Base-by-base conservation (phyloP, 2,888 invertebrate species). In the Brenthis ino region DNA sequence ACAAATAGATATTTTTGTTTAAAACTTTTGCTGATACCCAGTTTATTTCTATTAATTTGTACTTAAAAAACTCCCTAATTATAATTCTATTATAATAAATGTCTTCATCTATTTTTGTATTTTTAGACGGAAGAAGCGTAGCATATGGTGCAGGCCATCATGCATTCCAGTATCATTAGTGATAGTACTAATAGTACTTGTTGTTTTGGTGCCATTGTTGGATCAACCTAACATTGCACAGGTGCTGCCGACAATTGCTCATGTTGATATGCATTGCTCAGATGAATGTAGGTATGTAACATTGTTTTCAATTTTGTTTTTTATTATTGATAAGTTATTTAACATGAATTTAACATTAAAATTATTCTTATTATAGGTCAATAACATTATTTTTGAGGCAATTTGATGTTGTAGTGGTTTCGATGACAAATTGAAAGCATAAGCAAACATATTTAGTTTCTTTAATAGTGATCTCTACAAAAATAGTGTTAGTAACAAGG, bases 91-190 rank as follows among this genome's bases (percentile, higher is more conserved):
- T 20, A 20, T 28, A 28, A 28, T 28, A 28, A 28, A 28, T 28
- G 28, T 4, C 28, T 28, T 28, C 28, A 4, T 28, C 3, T 28
- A 28, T 28, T 28, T 28, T 28, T 28, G 28, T 37, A 72, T 72
- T 77, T 75, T 43, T 80, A 93, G 93, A 78, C 85, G 87, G 75
- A 92, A 88, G 78, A 93, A 91, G 77, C 81, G 85, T 63, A 92
- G 92, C 73, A 94, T 94, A 79, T 96, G 96, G 96, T 96, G 96
- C 87, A 94, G 95, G 72, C 97, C 97, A 8, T 97, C 97, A 11
- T 97, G 97, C 85, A 96, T 97, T 78, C 97, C 97, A 6, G 96
- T 97, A 71, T 95, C 96, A 37, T 94, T 97, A 81, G 96, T 97
- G 72, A 94, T 97, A 77, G 91, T 96, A 64, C 87, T 97, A 79